Percentiles rank a stretch among this genome's conserved stretches.
phyloP scores from a whole-genome alignment of 2,797 vertebrate genomes.

The Muscicapa comitata region DNA sequence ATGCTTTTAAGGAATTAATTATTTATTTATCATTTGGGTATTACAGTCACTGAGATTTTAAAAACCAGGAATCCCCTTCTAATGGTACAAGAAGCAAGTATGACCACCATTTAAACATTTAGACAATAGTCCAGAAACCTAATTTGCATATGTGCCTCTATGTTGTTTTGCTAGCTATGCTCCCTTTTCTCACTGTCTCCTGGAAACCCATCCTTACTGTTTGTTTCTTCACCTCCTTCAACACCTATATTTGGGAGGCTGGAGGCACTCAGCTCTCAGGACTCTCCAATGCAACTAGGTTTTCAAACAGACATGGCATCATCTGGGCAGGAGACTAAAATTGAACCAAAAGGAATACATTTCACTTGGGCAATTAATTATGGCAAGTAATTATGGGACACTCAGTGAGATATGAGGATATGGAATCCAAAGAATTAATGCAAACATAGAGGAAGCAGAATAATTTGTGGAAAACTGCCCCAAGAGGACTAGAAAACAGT shows the following conservation, averaged over 20 bases:
- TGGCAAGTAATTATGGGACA: not conserved
- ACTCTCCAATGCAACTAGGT: accelerated
- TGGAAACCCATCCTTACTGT: not conserved
- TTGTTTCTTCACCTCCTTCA: not conserved
- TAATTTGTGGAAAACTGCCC: not conserved
- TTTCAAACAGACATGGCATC: not conserved
- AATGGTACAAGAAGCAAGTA: not conserved
- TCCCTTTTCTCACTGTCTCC: not conserved
- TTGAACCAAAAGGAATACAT: not conserved
- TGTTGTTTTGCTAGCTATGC: not conserved
- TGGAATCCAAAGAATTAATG: not conserved
- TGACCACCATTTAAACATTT: not conserved
- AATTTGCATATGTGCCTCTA: not conserved
- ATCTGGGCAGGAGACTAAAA: not conserved
- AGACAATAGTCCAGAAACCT: not conserved
- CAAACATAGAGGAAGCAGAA: not conserved
- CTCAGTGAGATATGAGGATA: not conserved
- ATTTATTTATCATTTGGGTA: not conserved
- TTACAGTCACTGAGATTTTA: not conserved
- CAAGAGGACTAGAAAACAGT: not conserved
- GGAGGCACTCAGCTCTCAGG: not conserved
- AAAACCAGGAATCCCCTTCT: not conserved
- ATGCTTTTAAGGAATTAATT: not conserved
- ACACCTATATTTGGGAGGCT: not conserved
- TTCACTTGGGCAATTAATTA: not conserved